These are phyloP conservation scores for Dryas iulia DNA, from an alignment of 1,140 invertebrate genomes.

Conservation along the genomic window DNA sequence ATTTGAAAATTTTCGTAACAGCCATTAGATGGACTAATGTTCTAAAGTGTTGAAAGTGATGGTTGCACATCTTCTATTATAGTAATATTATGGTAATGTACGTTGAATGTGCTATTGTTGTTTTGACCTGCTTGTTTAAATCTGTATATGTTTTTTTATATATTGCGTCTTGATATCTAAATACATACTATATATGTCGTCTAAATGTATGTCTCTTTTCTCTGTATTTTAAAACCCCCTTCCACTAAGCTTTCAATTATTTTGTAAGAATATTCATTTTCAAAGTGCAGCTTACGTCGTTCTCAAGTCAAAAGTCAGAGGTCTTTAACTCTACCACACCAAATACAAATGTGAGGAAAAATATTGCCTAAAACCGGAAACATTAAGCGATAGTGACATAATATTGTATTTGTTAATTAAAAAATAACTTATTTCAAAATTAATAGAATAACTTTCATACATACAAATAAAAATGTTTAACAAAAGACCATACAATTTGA, in stretches of 20 bases:
- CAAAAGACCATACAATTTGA: too few species aligned
- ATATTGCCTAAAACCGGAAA: neutral
- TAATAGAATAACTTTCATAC: too few species aligned
- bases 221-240: too few species aligned
- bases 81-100: neutral
- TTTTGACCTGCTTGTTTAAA: neutral
- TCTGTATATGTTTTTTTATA: neutral
- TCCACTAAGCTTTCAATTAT: too few species aligned
- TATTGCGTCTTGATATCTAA: neutral
- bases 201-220: too few species aligned
- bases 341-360: neutral
- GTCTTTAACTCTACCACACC: neutral
- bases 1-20: neutral
- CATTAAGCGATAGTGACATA: neutral
- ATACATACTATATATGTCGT: neutral
- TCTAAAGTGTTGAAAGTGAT: neutral
- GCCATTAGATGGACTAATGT: neutral
- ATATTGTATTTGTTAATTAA: neutral
- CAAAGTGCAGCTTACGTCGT: neutral
- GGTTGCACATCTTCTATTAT: neutral
- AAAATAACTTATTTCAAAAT: neutral
- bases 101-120: neutral
- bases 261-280: neutral
- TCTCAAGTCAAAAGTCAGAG: neutral
- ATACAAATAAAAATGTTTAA: too few species aligned